These are phyloP conservation scores for Theonella swinhoei DNA, from an alignment of 37 sponge, comb jelly and placozoan genomes.

Conservation along the genomic window DNA sequence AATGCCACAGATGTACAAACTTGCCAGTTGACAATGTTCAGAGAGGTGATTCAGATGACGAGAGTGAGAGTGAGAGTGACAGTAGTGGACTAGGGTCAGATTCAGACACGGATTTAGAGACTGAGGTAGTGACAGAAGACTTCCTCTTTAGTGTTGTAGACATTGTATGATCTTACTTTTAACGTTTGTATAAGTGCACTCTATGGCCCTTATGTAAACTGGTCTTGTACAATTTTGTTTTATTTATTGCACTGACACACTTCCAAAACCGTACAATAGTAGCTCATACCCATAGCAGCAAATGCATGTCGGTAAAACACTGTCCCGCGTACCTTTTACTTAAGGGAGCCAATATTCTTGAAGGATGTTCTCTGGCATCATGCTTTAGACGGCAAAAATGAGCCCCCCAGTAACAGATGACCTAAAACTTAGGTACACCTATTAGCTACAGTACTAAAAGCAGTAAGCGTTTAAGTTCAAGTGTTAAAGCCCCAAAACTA, in stretches of 20 bases:
- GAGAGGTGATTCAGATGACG: not conserved
- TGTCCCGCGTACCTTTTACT: not conserved
- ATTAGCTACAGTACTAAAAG: no score
- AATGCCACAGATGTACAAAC: slow-evolving; percentile 30
- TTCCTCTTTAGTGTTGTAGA: not conserved
- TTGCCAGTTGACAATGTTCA: slow-evolving; percentile 5
- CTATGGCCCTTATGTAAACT: not conserved
- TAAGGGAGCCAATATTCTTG: not conserved
- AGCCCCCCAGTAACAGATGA: no score
- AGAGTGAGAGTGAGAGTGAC: not conserved
- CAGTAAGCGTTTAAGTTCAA: no score
- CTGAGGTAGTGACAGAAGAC: no score
- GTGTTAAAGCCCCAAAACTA: no score
- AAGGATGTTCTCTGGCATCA: no score
- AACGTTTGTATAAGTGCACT: not conserved
- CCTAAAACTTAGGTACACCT: no score
- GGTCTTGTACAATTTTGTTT: not conserved
- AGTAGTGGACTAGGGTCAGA: not conserved
- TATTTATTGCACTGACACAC: not conserved
- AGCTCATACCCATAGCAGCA: no score
- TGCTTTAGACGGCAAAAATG: no score
- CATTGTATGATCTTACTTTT: not conserved
- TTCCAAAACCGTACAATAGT: not conserved
- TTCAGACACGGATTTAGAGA: not conserved
- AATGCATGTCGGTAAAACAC: not conserved